Evolutionary conservation across 1,140 invertebrate species (phyloP).

Genomic region (Aphaenogaster ashmeadi): DNA sequence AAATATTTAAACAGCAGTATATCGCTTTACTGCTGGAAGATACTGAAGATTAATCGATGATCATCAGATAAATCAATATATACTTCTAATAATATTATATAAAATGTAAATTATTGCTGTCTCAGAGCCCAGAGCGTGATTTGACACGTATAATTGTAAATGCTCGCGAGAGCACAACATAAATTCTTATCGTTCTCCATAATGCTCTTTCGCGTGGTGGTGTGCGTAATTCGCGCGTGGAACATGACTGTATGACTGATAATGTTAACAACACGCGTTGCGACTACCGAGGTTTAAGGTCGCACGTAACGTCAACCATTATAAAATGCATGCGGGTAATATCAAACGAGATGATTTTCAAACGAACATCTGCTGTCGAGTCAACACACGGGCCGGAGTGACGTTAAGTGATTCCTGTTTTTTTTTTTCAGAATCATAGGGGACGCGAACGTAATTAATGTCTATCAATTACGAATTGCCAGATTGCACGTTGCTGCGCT

Average conservation of each 20-base stretch:
- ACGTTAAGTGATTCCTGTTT: slow-evolving; percentile 53
- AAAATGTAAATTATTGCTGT: neutral
- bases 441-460: slow-evolving; percentile 46
- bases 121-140: neutral
- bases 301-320: slow-evolving; percentile 44
- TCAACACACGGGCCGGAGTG: slow-evolving; percentile 28
- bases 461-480: slow-evolving; percentile 63
- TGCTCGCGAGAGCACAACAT: neutral
- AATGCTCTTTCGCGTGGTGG: neutral
- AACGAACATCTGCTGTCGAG: slow-evolving; percentile 55
- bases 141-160: neutral
- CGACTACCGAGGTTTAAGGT: slow-evolving; percentile 47
- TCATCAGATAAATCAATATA: neutral
- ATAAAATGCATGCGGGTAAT: slow-evolving; percentile 51
- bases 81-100: neutral
- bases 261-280: slow-evolving; percentile 43
- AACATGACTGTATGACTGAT: slow-evolving; percentile 28
- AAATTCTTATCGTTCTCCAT: neutral
- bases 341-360: slow-evolving; percentile 59
- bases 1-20: neutral
- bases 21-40: neutral
- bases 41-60: neutral
- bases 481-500: slow-evolving; percentile 49
- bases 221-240: slow-evolving; percentile 28
- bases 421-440: slow-evolving; percentile 42